phyloP scores from a whole-genome alignment of 2,797 vertebrate species.

The Odontamblyopus lacepedii region DNA sequence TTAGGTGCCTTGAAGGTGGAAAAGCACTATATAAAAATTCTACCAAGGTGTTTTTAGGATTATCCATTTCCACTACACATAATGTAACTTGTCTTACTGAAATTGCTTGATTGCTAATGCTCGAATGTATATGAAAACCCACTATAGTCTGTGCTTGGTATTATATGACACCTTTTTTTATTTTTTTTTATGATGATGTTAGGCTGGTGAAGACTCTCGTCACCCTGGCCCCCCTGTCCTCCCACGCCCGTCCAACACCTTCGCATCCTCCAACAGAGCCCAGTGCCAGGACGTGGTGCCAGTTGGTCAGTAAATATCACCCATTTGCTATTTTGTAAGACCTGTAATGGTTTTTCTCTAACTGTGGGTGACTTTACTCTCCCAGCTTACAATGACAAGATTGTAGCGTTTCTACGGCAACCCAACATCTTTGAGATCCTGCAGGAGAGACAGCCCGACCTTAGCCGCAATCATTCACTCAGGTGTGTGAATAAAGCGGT shows the following conservation, averaged over 20 bases:
- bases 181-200: not conserved
- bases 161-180: not conserved
- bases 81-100: no score
- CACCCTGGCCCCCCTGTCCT: conserved; percentile 85
- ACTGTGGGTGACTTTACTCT: conserved; percentile 29
- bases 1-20: no score
- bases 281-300: conserved; percentile 95
- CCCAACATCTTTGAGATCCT: conserved; percentile 97
- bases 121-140: not conserved
- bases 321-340: not conserved
- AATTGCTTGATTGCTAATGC: not conserved
- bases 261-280: conserved; percentile 88
- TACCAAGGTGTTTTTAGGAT: no score
- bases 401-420: conserved; percentile 96
- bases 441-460: conserved; percentile 95
- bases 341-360: not conserved
- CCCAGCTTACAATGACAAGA: conserved; percentile 98
- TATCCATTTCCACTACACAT: no score
- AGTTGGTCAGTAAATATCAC: conserved; percentile 83
- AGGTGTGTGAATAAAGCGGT: conserved; percentile 77
- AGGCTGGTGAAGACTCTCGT: conserved; percentile 94
- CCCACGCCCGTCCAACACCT: conserved; percentile 91
- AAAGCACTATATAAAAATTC: no score
- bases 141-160: not conserved
- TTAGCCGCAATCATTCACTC: conserved; percentile 93